A percentile compares a stretch with the other conserved stretches of the same genome.
Conservation (phyloP, 1,140 invertebrate species). For the Macrocentrus cingulum region DNA sequence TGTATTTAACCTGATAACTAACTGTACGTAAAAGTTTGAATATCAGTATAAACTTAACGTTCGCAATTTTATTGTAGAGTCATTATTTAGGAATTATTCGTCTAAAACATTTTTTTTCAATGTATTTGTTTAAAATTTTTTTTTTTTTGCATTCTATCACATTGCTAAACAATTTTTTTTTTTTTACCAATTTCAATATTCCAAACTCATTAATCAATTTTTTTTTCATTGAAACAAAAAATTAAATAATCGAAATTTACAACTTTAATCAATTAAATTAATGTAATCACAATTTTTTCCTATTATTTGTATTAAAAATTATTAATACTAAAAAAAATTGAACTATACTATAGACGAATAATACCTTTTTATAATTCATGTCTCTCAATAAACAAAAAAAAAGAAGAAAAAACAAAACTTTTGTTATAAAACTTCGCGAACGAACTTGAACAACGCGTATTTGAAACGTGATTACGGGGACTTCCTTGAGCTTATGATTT, state of each 20-base stretch:
- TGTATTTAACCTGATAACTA: conserved; percentile 54
- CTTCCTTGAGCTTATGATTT: conserved; percentile 33
- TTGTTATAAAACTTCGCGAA: conserved; percentile 41
- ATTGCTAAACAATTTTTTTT: conserved; percentile 2
- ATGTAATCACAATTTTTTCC: too few species aligned
- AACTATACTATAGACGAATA: too few species aligned
- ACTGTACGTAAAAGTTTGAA: conserved; percentile 54
- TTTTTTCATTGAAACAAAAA: too few species aligned
- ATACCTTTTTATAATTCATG: neutral
- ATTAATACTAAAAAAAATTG: too few species aligned
- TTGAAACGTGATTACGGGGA: conserved; percentile 43
- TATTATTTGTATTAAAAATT: too few species aligned
- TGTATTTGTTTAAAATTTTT: too few species aligned
- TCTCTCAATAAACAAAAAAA: conserved; percentile 27
- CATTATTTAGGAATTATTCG: conserved; percentile 2
- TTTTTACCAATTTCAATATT: too few species aligned
- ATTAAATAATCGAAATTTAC: too few species aligned
- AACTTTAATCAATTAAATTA: too few species aligned
- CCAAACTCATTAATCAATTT: too few species aligned
- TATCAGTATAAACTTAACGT: conserved; percentile 50
- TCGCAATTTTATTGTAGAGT: conserved; percentile 32
- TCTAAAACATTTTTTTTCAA: too few species aligned
- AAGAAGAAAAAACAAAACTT: too few species aligned
- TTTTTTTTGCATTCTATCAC: neutral
- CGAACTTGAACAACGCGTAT: conserved; percentile 57